Percentiles rank a stretch among this genome's conserved stretches.
These are phyloP conservation scores for Meandrina meandrites DNA, from an alignment of 92 coral and sea anemone species.

Conservation along the genomic window DNA sequence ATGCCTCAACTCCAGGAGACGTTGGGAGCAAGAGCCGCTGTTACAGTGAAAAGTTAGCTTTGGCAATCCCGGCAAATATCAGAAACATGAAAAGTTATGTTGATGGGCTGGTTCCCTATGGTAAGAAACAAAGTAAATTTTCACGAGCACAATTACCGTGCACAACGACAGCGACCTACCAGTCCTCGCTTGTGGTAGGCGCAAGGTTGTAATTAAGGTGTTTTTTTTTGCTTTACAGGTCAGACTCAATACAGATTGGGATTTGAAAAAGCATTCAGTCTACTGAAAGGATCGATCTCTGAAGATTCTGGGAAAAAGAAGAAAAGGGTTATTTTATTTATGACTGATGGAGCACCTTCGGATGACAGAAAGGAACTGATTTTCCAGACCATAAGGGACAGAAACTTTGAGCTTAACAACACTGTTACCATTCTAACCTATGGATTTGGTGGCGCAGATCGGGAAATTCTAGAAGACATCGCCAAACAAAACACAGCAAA, in stretches of 20 bases:
- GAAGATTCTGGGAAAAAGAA: not conserved
- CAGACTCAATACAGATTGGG: constrained; percentile 21
- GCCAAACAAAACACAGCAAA: constrained; percentile 47
- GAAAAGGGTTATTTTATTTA: constrained; percentile 47
- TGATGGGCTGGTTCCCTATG: constrained; percentile 4
- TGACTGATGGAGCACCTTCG: constrained; percentile 63
- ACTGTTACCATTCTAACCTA: constrained; percentile 51
- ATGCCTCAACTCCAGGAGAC: constrained; percentile 43
- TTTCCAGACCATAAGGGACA: constrained; percentile 36
- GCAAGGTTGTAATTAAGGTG: too few relatives aligned
- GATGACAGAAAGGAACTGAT: constrained; percentile 17
- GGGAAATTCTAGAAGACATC: constrained; percentile 41
- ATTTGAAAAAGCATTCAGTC: constrained; percentile 49
- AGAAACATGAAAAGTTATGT: constrained; percentile 33
- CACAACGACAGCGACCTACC: too few relatives aligned
- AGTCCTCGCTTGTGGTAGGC: too few relatives aligned
- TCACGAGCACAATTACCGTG: not conserved
- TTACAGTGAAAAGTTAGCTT: constrained; percentile 45
- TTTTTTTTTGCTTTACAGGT: constrained; percentile 10
- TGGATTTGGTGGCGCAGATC: constrained; percentile 50
- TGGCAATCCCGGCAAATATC: constrained; percentile 54
- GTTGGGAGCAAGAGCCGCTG: constrained; percentile 31
- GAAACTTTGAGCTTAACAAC: constrained; percentile 46
- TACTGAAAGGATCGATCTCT: constrained; percentile 26
- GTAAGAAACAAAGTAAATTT: not conserved